phyloP scores from a whole-genome alignment of 2,113 vertebrate genomes.

The Elachura formosa region DNA sequence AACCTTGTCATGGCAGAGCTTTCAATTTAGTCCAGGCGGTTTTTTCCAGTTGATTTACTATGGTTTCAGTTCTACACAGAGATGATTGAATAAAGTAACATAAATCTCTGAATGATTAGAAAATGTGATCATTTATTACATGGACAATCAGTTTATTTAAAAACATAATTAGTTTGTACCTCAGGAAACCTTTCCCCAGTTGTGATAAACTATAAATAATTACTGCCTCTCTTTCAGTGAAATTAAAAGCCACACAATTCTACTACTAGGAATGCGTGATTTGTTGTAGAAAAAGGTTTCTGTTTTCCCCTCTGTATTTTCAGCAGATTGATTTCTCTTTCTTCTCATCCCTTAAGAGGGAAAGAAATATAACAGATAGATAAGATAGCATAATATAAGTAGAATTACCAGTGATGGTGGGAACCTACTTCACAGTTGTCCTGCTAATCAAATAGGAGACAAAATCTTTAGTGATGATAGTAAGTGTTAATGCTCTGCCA shows the following conservation, averaged over 20 bases:
- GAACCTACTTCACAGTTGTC: not conserved
- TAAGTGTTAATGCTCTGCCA: not conserved
- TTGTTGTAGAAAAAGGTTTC: constrained; percentile 23
- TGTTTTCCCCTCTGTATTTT: not conserved
- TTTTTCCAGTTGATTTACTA: constrained; percentile 49
- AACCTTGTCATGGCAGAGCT: not conserved
- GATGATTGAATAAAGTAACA: constrained; percentile 37
- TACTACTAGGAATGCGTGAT: constrained; percentile 8
- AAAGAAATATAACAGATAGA: not conserved
- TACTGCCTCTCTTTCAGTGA: constrained; percentile 30
- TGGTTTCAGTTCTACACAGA: constrained; percentile 17
- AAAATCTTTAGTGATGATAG: not conserved
- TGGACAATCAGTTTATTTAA: constrained; percentile 65
- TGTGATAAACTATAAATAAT: constrained; percentile 68
- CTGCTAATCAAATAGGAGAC: not conserved
- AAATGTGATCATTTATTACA: constrained; percentile 65
- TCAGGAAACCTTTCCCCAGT: constrained; percentile 49
- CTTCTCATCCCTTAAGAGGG: not conserved
- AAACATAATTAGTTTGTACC: constrained; percentile 64
- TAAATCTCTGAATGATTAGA: constrained; percentile 57
- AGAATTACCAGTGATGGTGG: not conserved
- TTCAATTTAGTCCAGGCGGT: constrained; percentile 12
- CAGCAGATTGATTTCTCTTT: constrained; percentile 4
- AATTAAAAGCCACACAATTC: constrained; percentile 60
- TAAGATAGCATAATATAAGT: not conserved